Evolutionary conservation across 2,888 invertebrate species (phyloP).

Genomic region (Pheosia gnoma): DNA sequence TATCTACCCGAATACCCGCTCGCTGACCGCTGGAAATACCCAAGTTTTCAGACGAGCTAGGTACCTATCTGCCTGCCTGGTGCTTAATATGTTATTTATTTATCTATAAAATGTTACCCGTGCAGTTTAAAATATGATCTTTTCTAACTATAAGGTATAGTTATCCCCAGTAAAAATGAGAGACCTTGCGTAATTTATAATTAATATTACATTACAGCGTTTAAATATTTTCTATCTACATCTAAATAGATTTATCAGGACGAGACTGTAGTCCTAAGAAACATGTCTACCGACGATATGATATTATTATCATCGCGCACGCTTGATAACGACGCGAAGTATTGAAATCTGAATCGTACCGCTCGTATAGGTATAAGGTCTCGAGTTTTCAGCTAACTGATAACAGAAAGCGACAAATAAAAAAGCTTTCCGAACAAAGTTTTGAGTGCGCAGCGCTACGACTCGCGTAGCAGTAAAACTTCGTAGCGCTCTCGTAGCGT

Average conservation of each 20-base stretch:
- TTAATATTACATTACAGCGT: background rate
- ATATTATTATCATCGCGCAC: slow-evolving; percentile 25
- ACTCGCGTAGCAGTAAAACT: slow-evolving; percentile 81
- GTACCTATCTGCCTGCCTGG: slow-evolving; percentile 29
- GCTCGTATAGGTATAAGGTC: slow-evolving; percentile 50
- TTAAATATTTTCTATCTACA: background rate
- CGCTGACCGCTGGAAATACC: slow-evolving; percentile 57
- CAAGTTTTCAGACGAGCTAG: slow-evolving; percentile 33
- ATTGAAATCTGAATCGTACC: slow-evolving; percentile 51
- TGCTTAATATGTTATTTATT: slow-evolving; percentile 12
- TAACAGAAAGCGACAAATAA: slow-evolving; percentile 82
- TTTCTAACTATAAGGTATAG: no score
- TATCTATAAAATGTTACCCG: background rate
- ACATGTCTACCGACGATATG: slow-evolving; percentile 3
- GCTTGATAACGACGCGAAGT: slow-evolving; percentile 41
- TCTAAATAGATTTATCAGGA: background rate
- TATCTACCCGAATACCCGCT: slow-evolving; percentile 40
- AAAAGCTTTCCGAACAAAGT: slow-evolving; percentile 82
- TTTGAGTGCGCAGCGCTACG: slow-evolving; percentile 80
- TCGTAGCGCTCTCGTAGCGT: slow-evolving; percentile 84
- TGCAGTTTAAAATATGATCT: no score
- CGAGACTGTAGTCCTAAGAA: slow-evolving; percentile 12
- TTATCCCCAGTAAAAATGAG: no score
- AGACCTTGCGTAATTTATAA: no score
- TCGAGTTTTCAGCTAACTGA: slow-evolving; percentile 70